A percentile compares a stretch with the other conserved stretches of the same genome.
phyloP scores from a whole-genome alignment of 2,797 vertebrate species.

The Sebastes minor region DNA sequence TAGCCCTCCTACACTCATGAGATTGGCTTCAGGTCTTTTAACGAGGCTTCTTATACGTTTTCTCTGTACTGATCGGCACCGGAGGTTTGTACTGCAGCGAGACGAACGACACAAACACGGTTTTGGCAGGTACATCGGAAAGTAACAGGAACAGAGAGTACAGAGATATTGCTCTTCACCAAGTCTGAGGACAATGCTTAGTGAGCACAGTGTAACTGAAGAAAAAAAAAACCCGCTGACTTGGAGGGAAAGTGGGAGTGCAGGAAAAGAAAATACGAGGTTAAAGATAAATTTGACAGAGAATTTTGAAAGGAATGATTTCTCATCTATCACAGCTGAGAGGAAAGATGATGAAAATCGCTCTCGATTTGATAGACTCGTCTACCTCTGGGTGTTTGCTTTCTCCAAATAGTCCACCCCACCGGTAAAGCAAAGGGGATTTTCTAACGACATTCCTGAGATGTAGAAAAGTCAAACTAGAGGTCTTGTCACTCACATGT shows the following conservation, averaged over 20 bases:
- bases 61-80: background rate
- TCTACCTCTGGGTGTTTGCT: constrained; percentile 14
- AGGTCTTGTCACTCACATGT: constrained; percentile 33
- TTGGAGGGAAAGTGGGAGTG: background rate
- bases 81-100: background rate
- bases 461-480: constrained; percentile 21
- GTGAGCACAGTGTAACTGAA: background rate
- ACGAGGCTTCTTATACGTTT: background rate
- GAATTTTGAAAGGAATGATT: constrained; percentile 36
- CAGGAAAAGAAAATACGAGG: background rate
- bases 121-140: constrained; percentile 1
- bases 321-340: constrained; percentile 42
- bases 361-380: background rate
- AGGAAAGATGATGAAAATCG: constrained; percentile 27
- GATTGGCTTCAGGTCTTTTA: background rate
- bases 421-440: background rate
- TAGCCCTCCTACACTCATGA: background rate
- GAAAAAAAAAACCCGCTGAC: background rate
- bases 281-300: constrained; percentile 23
- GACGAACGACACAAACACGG: background rate
- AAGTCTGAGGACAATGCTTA: background rate
- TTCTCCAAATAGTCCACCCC: background rate
- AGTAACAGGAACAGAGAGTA: constrained; percentile 7
- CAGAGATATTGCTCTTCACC: background rate
- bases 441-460: constrained; percentile 18